Conservation (phyloP, 2,113 vertebrate species). For the Thomomys bottae region DNA sequence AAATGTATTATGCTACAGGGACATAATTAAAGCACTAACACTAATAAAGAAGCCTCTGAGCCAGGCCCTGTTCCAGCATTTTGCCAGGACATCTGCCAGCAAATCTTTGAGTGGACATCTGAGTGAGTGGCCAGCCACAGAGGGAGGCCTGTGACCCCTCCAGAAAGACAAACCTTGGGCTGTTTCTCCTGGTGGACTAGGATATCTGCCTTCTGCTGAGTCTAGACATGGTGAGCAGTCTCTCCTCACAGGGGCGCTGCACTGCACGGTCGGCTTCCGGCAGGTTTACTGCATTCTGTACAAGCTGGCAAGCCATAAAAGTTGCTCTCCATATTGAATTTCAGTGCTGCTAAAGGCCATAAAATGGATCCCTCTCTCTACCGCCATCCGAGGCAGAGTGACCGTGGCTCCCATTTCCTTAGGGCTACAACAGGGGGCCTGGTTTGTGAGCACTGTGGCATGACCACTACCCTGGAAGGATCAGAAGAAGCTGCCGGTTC, state of each 20-base stretch:
- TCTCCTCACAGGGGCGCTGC: neutral
- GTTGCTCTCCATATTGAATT: neutral
- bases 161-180: neutral
- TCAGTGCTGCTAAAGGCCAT: conserved; percentile 10
- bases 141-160: neutral
- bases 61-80: neutral
- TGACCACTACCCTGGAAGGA: neutral
- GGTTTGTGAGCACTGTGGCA: neutral
- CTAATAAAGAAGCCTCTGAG: neutral
- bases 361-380: neutral
- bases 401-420: neutral
- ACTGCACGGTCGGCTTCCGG: no score
- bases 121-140: neutral
- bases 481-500: neutral
- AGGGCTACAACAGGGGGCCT: neutral
- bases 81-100: neutral
- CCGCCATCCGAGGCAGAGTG: neutral
- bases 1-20: neutral
- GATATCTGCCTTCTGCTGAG: neutral
- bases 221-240: neutral
- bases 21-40: neutral
- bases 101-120: neutral
- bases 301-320: conserved; percentile 13
- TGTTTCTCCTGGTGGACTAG: no score
- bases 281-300: conserved; percentile 22